Conservation (phyloP, 2,113 vertebrate genomes). For the Geococcyx californianus region DNA sequence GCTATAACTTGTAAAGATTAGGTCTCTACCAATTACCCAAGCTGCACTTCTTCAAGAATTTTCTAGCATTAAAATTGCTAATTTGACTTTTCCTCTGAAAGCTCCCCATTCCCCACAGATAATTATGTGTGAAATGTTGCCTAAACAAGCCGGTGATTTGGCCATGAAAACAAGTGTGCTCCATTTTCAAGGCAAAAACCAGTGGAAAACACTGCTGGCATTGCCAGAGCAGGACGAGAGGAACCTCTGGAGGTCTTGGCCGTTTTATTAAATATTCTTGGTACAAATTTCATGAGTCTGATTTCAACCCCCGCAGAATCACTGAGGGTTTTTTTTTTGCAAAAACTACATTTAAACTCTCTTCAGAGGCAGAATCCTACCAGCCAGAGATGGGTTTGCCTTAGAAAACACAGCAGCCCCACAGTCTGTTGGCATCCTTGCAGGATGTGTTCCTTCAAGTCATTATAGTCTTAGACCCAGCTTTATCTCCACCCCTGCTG, state of each 20-base stretch:
- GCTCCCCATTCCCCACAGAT: conserved; percentile 38
- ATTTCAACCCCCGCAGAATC: not conserved
- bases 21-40: conserved; percentile 48
- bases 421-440: not conserved
- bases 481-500: conserved; percentile 31
- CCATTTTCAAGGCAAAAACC: not conserved
- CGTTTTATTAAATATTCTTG: not conserved
- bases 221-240: not conserved
- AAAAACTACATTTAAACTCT: not conserved
- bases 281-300: not conserved
- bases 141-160: conserved; percentile 19
- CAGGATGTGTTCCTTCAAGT: not conserved
- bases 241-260: not conserved
- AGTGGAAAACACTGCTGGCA: not conserved
- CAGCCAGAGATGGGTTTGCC: not conserved
- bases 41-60: conserved; percentile 19
- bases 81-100: conserved; percentile 53
- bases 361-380: not conserved
- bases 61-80: conserved; percentile 52
- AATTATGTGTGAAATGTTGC: conserved; percentile 61
- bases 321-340: rapidly evolving
- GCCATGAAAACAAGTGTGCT: not conserved
- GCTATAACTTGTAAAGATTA: conserved; percentile 51
- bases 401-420: not conserved
- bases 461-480: not conserved